Conservation (phyloP, 2,797 vertebrate genomes). For the Amphiprion clarkii region DNA sequence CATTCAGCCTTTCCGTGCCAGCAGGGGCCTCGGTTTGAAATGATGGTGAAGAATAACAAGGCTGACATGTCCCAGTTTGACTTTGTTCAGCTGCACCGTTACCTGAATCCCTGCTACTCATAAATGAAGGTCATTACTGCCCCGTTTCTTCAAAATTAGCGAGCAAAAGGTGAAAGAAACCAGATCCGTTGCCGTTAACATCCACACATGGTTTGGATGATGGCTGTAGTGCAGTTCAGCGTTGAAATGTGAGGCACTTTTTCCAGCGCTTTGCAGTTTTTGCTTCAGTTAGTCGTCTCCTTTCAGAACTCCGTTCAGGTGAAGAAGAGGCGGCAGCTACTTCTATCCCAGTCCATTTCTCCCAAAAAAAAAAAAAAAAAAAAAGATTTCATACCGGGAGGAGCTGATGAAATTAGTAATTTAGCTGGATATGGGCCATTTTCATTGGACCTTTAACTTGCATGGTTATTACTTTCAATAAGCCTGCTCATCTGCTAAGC, state of each 20-base stretch:
- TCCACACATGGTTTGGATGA: background rate
- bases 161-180: constrained; percentile 76
- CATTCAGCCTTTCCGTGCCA: constrained; percentile 90
- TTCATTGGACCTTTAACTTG: constrained; percentile 53
- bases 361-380: constrained; percentile 71
- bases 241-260: constrained; percentile 1
- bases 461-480: constrained; percentile 65
- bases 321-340: constrained; percentile 85
- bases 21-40: constrained; percentile 90
- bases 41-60: constrained; percentile 91
- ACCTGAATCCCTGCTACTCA: constrained; percentile 87
- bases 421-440: constrained; percentile 46
- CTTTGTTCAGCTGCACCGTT: constrained; percentile 89
- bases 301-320: constrained; percentile 70
- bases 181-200: background rate
- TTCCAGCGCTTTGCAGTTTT: background rate
- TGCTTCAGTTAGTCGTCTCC: background rate
- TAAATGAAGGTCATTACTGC: constrained; percentile 79
- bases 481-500: constrained; percentile 53
- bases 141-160: constrained; percentile 67
- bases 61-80: constrained; percentile 90
- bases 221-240: background rate
- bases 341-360: constrained; percentile 89
- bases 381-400: constrained; percentile 86
- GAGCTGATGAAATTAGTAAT: constrained; percentile 89